Percentiles rank a stretch among this genome's conserved stretches.
Evolutionary conservation across 2,113 vertebrate species (phyloP).

Genomic region (Odontesthes bonariensis): DNA sequence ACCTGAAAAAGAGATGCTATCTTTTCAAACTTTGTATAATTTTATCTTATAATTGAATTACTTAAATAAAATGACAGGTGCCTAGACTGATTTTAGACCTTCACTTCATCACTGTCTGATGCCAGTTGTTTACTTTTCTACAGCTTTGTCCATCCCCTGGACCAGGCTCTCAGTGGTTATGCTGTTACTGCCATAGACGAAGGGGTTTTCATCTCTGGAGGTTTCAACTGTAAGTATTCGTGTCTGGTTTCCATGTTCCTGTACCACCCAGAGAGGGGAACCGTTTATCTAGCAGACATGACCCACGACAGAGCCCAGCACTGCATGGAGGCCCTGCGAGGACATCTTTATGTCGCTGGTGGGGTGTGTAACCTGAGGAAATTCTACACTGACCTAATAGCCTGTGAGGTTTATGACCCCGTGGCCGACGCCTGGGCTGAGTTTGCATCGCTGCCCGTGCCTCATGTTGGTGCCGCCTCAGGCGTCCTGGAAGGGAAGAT

Average conservation of each 20-base stretch:
- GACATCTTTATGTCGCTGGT: slow-evolving; percentile 74
- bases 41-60: neutral
- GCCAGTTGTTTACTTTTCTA: neutral
- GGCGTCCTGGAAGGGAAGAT: slow-evolving; percentile 79
- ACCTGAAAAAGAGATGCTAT: too few species aligned
- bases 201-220: slow-evolving; percentile 81
- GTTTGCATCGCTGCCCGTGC: slow-evolving; percentile 61
- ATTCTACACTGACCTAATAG: slow-evolving; percentile 78
- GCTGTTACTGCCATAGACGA: slow-evolving; percentile 56
- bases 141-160: slow-evolving; percentile 74
- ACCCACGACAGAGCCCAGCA: slow-evolving; percentile 77
- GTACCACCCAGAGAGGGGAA: slow-evolving; percentile 79
- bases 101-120: neutral
- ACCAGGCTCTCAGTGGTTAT: slow-evolving; percentile 79
- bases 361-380: slow-evolving; percentile 76
- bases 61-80: neutral
- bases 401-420: slow-evolving; percentile 79
- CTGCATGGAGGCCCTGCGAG: slow-evolving; percentile 79
- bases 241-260: slow-evolving; percentile 77
- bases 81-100: neutral
- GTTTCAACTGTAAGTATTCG: slow-evolving; percentile 77
- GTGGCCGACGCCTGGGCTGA: slow-evolving; percentile 67
- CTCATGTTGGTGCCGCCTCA: slow-evolving; percentile 80
- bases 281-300: slow-evolving; percentile 76
- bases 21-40: neutral